Base-by-base conservation (phyloP, 2,888 invertebrate species). In the Drosophila siamana region DNA sequence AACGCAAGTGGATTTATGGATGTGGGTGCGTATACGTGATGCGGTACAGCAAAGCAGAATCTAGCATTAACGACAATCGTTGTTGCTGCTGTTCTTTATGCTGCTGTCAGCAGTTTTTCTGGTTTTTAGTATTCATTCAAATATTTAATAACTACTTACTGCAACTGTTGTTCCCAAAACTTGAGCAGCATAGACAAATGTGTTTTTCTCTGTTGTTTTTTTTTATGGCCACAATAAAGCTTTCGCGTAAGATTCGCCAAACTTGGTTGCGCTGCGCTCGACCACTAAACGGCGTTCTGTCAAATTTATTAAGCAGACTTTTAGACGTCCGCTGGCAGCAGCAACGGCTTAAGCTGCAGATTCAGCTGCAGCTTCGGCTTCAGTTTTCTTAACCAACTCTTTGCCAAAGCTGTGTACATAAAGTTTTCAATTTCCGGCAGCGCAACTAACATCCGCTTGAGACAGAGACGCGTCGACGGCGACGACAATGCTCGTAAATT, bases 381-480 rank as follows among this genome's bases (percentile, higher is more conserved):
- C 19, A 5, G 33, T 3, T 13, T 28, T 38, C 36, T 38, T 38
- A 6, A 5, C 33, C 36, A 38, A 38, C 36, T 38, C 36, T 13
- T 38, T 38, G 33, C 33, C 15, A 7, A 13, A 38, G 40, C 22
- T 6, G 6, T 40, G 30, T 19, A 40, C 51, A 68, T 40, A 59
- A 59, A 52, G 41, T 69, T 69, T 69, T 57, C 68, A 68, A 67
- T 68, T 67, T 57, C 24, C 41, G 24, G 19, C 36, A 38, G 13
- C 36, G 36, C 33, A 47, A 15, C 44, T 13, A 28, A 28, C 67
- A 30, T 55, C 67, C 67, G 65, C 33, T 36, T 33, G 16, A 43
- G 40, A 26, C 43, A 15, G 6, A 50, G 48, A 33, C 9, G 9
- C 28, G 28, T 9, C 8, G 28, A 28, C 8, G 28, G 3, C 28